Evolutionary conservation across 1,140 invertebrate genomes (phyloP), one percentile per base, ranked within the genome.

Genomic region (Agrilus planipennis): DNA sequence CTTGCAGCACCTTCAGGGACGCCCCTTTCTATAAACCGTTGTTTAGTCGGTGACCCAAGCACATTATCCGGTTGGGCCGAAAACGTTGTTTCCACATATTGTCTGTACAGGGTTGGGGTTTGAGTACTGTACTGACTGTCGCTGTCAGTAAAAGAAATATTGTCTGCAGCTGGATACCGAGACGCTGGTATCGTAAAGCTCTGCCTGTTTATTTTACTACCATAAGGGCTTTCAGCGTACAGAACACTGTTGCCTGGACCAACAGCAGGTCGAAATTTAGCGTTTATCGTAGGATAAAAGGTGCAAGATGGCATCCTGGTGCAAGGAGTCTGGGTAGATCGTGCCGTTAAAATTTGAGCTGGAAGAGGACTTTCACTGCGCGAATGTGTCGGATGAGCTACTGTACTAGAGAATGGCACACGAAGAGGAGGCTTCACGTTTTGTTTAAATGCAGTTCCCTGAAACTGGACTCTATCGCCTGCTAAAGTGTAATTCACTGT

Each of bases 1-100:
- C 72, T 75, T 0, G 73, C 75, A 1, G 70, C 70, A 14, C 75
- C 75, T 49, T 77, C 75, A 4, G 75, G 75, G 4, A 77, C 72
- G 2, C 74, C 74, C 7, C 74, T 65, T 54, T 77, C 74, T 17
- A 68, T 69, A 32, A 61, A 62, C 25, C 61, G 53, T 9, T 60
- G 54, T 45, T 62, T 62, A 6, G 57, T 61, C 4, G 49, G 65
- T 30, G 60, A 67, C 48, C 61, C 65, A 32, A 41, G 60, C 37
- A 50, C 54, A 20, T 56, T 58, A 39, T 60, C 65, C 56, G 53
- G 69, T 54, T 39, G 59, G 51, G 21, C 56, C 54, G 11, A 55
- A 48, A 42, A 47, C 46, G 43, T 50, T 55, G 51, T 46, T 51
- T 50, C 55, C 45, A 38, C 46, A 64, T 56, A 40, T 53, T 42